Evolutionary conservation across 1,140 invertebrate species (phyloP).

Genomic region (Epicauta chinensis): DNA sequence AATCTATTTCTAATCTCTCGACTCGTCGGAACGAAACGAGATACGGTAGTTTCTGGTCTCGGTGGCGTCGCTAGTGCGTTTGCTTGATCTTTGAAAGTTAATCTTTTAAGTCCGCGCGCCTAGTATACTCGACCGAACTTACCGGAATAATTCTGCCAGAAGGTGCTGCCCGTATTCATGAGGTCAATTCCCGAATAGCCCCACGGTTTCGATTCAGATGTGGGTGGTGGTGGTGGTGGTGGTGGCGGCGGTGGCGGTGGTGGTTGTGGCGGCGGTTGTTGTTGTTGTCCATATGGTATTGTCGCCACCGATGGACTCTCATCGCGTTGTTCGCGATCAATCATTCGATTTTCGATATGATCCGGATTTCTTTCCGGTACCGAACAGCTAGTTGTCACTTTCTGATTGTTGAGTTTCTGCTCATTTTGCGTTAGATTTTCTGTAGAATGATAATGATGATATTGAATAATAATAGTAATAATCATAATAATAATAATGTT

Average conservation of each 20-base stretch:
- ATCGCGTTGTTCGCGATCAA: constrained; percentile 28
- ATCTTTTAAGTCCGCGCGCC: too few species aligned
- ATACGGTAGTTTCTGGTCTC: too few species aligned
- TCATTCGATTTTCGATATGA: constrained; percentile 19
- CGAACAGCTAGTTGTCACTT: constrained; percentile 11
- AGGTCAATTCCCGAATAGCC: constrained; percentile 67
- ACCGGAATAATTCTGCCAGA: constrained; percentile 88
- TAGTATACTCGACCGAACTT: constrained; percentile 38
- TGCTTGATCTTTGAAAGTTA: too few species aligned
- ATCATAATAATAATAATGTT: too few species aligned
- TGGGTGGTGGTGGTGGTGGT: constrained; percentile 33
- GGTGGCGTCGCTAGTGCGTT: too few species aligned
- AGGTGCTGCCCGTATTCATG: constrained; percentile 69
- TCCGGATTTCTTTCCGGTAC: constrained; percentile 22
- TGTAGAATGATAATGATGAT: constrained; percentile 20
- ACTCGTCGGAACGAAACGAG: too few species aligned
- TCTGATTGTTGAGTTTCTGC: constrained; percentile 24
- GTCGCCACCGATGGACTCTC: constrained; percentile 6
- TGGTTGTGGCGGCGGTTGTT: neutral
- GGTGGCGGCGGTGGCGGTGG: constrained; percentile 39
- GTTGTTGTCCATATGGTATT: constrained; percentile 20
- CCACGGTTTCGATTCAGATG: constrained; percentile 59
- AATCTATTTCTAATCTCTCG: too few species aligned
- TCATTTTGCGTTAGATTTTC: constrained; percentile 35
- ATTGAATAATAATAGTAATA: neutral